Conservation (phyloP, 2,797 vertebrate genomes). For the Thripadectes ignobilis region DNA sequence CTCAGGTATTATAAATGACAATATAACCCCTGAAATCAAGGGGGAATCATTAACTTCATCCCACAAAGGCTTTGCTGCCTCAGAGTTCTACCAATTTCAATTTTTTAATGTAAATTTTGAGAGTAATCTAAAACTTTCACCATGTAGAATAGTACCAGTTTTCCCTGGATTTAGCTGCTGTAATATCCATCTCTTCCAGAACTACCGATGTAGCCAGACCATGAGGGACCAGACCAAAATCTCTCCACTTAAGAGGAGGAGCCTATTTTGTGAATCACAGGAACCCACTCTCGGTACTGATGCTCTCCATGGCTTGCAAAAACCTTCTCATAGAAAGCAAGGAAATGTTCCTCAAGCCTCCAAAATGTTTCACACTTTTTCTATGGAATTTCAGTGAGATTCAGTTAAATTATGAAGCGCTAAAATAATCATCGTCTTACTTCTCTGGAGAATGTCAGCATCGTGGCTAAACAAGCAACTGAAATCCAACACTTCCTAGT, state of each 20-base stretch:
- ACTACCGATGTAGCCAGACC: neutral
- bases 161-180: neutral
- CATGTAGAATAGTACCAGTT: neutral
- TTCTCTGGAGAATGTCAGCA: neutral
- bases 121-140: neutral
- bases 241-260: neutral
- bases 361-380: neutral
- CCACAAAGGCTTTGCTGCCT: neutral
- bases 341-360: neutral
- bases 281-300: neutral
- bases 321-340: neutral
- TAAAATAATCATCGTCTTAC: neutral
- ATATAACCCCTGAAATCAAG: neutral
- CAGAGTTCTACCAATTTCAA: neutral
- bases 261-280: neutral
- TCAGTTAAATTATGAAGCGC: neutral
- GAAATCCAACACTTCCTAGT: neutral
- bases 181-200: neutral
- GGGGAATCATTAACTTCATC: neutral
- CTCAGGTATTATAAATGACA: neutral
- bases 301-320: neutral
- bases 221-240: neutral
- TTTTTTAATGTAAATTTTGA: neutral
- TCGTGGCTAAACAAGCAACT: neutral
- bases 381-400: neutral